phyloP scores from a whole-genome alignment of 2,888 invertebrate genomes.

The Labia minor region DNA sequence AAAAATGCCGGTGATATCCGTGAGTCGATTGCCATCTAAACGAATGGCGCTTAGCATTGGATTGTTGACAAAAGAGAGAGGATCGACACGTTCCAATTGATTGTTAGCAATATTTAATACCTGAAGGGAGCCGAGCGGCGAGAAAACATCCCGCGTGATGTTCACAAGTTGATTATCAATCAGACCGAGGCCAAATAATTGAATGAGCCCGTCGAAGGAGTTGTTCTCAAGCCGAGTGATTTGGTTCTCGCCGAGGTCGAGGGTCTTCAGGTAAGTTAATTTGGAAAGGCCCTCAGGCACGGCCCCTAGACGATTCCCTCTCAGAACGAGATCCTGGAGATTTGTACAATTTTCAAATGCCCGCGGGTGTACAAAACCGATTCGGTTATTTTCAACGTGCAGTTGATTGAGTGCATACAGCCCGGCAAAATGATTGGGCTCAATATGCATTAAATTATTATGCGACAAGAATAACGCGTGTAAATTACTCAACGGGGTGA shows the following conservation, averaged over 20 bases:
- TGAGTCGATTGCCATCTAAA: constrained; percentile 65
- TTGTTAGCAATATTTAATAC: constrained; percentile 73
- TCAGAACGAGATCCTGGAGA: constrained; percentile 64
- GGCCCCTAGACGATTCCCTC: constrained; percentile 58
- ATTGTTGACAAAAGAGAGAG: constrained; percentile 64
- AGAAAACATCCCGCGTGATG: constrained; percentile 63
- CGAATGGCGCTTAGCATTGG: constrained; percentile 62
- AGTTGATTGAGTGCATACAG: constrained; percentile 62
- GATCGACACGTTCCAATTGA: constrained; percentile 63
- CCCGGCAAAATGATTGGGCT: constrained; percentile 59
- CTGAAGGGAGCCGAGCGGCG: constrained; percentile 57
- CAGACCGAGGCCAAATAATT: constrained; percentile 62
- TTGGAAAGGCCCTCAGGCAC: constrained; percentile 60
- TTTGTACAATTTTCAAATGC: constrained; percentile 68
- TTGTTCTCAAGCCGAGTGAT: constrained; percentile 59
- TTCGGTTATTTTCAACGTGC: constrained; percentile 61
- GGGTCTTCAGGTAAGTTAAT: constrained; percentile 57
- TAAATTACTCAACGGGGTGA: constrained; percentile 61
- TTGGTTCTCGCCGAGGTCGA: constrained; percentile 73
- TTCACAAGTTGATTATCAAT: constrained; percentile 70
- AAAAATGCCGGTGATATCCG: constrained; percentile 67
- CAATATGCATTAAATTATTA: constrained; percentile 58
- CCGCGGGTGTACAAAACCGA: constrained; percentile 54
- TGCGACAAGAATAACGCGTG: constrained; percentile 63
- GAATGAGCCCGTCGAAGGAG: constrained; percentile 61